These are phyloP conservation scores for Periphyllus acericola DNA, from an alignment of 2,888 invertebrate genomes.

Conservation along the genomic window DNA sequence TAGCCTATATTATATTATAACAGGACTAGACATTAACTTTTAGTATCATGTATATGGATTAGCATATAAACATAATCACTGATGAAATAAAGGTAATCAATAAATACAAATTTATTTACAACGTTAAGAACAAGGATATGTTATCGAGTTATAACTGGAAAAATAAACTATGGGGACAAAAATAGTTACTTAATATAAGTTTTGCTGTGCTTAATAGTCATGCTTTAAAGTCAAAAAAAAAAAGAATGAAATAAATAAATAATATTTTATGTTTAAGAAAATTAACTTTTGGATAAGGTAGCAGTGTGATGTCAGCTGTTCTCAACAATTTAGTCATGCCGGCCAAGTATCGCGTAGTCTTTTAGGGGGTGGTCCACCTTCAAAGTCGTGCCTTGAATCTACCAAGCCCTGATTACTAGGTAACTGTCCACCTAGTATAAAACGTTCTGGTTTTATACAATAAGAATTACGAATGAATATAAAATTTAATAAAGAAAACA, in stretches of 20 bases:
- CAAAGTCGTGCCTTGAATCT: slow-evolving; percentile 73
- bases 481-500: too few relatives aligned
- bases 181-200: slow-evolving; percentile 36
- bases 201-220: slow-evolving; percentile 47
- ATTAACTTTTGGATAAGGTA: slow-evolving; percentile 6
- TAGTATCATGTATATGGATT: slow-evolving; percentile 23
- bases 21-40: slow-evolving; percentile 53
- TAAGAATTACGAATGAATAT: too few relatives aligned
- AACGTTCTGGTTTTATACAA: slow-evolving; percentile 53
- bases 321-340: slow-evolving; percentile 74
- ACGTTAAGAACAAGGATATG: slow-evolving; percentile 41
- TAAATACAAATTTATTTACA: slow-evolving; percentile 52
- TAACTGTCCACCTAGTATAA: slow-evolving; percentile 59
- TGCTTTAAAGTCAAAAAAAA: not conserved
- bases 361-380: slow-evolving; percentile 78
- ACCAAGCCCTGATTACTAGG: slow-evolving; percentile 65
- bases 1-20: slow-evolving; percentile 43
- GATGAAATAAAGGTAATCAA: slow-evolving; percentile 37
- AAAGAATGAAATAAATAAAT: slow-evolving; percentile 1
- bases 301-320: slow-evolving; percentile 45
- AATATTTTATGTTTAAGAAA: slow-evolving; percentile 13
- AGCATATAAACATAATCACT: slow-evolving; percentile 21
- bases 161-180: not conserved
- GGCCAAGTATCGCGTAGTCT: slow-evolving; percentile 91
- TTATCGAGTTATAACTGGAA: slow-evolving; percentile 19